phyloP scores from a whole-genome alignment of 1,140 invertebrate genomes.

The Colletes latitarsis region DNA sequence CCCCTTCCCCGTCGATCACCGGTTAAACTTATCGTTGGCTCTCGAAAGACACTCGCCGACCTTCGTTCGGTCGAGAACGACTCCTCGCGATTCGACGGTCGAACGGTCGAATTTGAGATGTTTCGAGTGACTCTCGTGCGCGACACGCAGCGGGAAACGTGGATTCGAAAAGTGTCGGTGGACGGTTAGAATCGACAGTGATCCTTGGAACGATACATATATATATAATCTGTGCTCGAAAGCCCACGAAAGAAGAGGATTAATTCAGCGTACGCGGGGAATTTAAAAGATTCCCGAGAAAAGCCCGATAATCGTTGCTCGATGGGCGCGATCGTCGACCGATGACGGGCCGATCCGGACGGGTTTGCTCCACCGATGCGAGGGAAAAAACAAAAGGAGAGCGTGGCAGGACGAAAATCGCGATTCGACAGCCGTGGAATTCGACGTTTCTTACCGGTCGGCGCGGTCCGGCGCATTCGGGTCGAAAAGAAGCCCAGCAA shows the following conservation, averaged over 20 bases:
- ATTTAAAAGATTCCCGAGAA: conserved; percentile 14
- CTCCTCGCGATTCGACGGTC: background rate
- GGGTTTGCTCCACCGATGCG: conserved; percentile 43
- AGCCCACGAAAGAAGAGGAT: background rate
- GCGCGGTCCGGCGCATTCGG: conserved; percentile 54
- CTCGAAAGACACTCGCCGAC: background rate
- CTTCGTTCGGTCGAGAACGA: background rate
- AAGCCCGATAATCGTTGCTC: conserved; percentile 23
- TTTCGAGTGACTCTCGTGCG: background rate
- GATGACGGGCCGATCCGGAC: conserved; percentile 40
- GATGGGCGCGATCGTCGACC: conserved; percentile 17
- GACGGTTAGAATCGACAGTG: too few relatives aligned
- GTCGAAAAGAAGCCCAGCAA: conserved; percentile 31
- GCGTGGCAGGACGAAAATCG: conserved; percentile 65
- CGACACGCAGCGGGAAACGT: background rate
- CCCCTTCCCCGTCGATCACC: background rate
- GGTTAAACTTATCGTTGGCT: background rate
- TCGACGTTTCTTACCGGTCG: conserved; percentile 74
- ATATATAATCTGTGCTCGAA: background rate
- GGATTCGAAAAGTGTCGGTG: background rate
- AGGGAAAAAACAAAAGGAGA: conserved; percentile 46
- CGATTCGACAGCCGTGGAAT: conserved; percentile 72
- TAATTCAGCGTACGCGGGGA: conserved; percentile 12
- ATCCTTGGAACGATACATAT: background rate
- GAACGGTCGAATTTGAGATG: background rate